Conservation (phyloP, 2,113 vertebrate species). For the Petrocephalus zakoni region DNA sequence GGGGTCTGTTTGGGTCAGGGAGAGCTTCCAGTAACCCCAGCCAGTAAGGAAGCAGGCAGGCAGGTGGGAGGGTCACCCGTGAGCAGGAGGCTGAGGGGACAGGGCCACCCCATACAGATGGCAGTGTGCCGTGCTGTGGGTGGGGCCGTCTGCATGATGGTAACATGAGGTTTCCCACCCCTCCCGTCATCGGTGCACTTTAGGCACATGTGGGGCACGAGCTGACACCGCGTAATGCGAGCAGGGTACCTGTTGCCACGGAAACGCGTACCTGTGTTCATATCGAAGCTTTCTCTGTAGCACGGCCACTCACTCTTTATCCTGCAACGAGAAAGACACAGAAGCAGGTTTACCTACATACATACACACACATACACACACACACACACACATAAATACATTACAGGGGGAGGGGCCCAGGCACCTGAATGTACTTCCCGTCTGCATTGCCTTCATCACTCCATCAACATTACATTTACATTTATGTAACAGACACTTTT, state of each 20-base stretch:
- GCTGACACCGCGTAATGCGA: neutral
- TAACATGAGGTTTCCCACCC: neutral
- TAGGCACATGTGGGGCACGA: neutral
- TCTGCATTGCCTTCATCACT: neutral
- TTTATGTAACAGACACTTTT: neutral
- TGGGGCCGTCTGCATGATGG: neutral
- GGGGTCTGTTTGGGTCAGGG: neutral
- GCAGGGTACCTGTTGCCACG: neutral
- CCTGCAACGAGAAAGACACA: slow-evolving; percentile 45
- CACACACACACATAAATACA: no score
- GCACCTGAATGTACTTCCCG: neutral
- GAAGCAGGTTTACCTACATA: neutral
- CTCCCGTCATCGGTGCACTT: neutral
- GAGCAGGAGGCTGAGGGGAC: neutral
- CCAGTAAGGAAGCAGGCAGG: neutral
- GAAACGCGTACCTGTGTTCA: slow-evolving; percentile 65
- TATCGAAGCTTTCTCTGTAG: slow-evolving; percentile 57
- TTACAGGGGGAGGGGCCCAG: neutral
- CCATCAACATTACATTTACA: neutral
- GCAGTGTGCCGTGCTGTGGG: neutral
- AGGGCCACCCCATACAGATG: neutral
- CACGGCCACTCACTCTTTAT: slow-evolving; percentile 41
- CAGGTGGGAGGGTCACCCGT: neutral
- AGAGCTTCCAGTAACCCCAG: neutral
- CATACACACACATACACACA: no score